Conservation (phyloP, 1,140 invertebrate species). For the Cecropterus lyciades region DNA sequence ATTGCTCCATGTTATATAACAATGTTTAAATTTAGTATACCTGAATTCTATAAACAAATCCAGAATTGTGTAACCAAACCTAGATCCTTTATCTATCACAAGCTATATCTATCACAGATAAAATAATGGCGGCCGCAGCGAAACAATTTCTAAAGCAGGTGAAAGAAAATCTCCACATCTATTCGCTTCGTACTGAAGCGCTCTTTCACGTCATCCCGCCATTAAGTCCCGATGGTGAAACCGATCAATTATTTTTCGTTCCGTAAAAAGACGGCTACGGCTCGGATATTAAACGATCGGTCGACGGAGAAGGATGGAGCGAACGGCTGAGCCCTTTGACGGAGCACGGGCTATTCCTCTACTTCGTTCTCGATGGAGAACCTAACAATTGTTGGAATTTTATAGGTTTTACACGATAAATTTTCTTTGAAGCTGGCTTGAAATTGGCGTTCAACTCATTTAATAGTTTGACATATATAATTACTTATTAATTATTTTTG, state of each 20-base stretch:
- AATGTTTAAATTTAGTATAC: too few relatives aligned
- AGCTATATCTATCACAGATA: not conserved
- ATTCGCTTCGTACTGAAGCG: slow-evolving; percentile 39
- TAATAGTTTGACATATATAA: too few relatives aligned
- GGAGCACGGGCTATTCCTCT: slow-evolving; percentile 51
- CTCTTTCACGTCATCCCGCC: slow-evolving; percentile 65
- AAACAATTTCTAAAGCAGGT: slow-evolving; percentile 44
- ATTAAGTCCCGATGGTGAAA: slow-evolving; percentile 63
- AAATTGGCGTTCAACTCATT: too few relatives aligned
- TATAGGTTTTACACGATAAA: not conserved
- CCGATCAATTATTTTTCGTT: slow-evolving; percentile 78
- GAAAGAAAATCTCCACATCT: slow-evolving; percentile 41
- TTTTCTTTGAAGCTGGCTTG: not conserved
- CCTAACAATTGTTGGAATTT: not conserved
- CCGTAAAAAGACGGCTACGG: slow-evolving; percentile 70
- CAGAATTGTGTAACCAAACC: too few relatives aligned
- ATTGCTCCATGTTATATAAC: too few relatives aligned
- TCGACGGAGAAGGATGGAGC: slow-evolving; percentile 69
- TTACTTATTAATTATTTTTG: too few relatives aligned
- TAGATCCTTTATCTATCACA: too few relatives aligned
- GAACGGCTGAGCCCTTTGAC: slow-evolving; percentile 67
- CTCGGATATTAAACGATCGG: slow-evolving; percentile 75
- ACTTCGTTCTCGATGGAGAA: slow-evolving; percentile 1
- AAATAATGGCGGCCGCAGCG: slow-evolving; percentile 10
- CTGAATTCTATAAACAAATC: too few relatives aligned